Conservation (phyloP, 2,113 vertebrate species). For the Aphyosemion australe region DNA sequence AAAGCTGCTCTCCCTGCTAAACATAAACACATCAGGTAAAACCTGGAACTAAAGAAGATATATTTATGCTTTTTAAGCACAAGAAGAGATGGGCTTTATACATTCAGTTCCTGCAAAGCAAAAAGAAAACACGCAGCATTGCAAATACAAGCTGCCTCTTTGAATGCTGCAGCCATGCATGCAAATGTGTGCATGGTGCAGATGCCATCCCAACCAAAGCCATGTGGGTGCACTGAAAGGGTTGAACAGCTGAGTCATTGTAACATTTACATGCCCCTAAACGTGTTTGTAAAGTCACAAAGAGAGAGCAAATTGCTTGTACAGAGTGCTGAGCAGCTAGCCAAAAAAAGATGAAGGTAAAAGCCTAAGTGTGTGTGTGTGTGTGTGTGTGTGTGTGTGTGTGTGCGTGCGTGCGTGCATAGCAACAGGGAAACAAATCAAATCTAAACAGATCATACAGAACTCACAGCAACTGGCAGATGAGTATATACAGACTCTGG, state of each 20-base stretch:
- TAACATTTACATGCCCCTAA: conserved; percentile 40
- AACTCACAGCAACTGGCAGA: conserved; percentile 41
- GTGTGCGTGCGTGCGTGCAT: not conserved
- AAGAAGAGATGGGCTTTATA: not conserved
- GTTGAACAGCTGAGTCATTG: conserved; percentile 33
- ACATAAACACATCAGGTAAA: conserved; percentile 20
- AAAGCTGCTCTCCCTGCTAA: not conserved
- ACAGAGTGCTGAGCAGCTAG: conserved; percentile 15
- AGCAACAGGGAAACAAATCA: conserved; percentile 15
- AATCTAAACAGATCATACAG: conserved; percentile 37
- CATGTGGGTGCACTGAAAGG: conserved; percentile 18
- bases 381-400: not conserved
- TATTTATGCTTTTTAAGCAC: not conserved
- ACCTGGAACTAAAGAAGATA: not conserved
- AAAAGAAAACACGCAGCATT: conserved; percentile 1
- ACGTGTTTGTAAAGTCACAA: conserved; percentile 35
- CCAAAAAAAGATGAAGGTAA: not conserved
- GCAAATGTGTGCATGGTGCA: conserved; percentile 2
- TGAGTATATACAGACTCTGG: conserved; percentile 41
- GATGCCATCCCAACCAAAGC: conserved; percentile 18
- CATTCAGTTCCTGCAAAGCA: not conserved
- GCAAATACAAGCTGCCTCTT: conserved; percentile 12
- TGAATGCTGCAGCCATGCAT: not conserved
- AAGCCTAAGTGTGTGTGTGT: not conserved
- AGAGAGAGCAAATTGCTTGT: conserved; percentile 4